Conservation (phyloP, 2,113 vertebrate genomes). For the Burhinus oedicnemus region DNA sequence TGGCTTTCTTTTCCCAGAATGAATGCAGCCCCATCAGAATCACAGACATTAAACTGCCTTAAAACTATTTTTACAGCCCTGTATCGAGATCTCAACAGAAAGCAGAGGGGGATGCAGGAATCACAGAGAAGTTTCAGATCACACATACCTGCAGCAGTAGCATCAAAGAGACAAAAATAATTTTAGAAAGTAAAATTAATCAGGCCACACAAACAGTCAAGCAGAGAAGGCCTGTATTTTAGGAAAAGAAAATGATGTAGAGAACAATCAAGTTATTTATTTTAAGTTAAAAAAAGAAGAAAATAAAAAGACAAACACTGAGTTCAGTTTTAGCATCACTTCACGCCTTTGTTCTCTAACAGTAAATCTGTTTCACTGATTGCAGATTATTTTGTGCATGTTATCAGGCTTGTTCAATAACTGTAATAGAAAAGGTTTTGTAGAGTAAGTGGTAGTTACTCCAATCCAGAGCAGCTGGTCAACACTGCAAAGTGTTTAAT, state of each 20-base stretch:
- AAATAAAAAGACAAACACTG: background rate
- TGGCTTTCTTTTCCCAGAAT: background rate
- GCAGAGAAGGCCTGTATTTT: background rate
- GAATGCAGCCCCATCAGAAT: background rate
- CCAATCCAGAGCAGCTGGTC: background rate
- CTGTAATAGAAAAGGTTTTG: too few species aligned
- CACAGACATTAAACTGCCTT: background rate
- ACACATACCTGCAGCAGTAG: background rate
- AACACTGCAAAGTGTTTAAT: background rate
- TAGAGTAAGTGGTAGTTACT: too few species aligned
- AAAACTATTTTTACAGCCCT: background rate
- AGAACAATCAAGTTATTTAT: background rate
- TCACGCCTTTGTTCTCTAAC: background rate
- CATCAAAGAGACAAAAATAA: background rate
- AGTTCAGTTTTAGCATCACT: background rate
- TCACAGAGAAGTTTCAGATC: background rate
- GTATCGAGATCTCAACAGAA: background rate
- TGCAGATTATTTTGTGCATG: background rate
- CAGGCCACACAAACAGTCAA: background rate
- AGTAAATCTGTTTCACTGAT: background rate
- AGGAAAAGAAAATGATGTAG: background rate
- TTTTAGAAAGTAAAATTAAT: background rate
- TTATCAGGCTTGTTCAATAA: background rate
- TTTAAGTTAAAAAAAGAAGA: background rate
- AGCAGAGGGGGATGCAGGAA: background rate